Base-by-base conservation (phyloP, 2,797 vertebrate genomes). In the Chrysocyon brachyurus region DNA sequence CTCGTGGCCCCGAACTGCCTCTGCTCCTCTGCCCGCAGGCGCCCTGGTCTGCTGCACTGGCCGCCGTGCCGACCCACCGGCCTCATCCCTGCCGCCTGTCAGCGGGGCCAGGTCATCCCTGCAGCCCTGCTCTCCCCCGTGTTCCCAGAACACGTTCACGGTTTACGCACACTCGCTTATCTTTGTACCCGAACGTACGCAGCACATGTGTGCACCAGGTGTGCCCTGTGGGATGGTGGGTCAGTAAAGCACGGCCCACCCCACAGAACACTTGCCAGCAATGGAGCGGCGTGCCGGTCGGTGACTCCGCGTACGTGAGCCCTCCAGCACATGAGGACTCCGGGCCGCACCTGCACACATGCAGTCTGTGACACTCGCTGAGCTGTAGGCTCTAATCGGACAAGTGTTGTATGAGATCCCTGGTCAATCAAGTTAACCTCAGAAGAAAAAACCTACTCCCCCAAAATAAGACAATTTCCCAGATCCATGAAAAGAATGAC, bases 361-460 rank as follows among this genome's bases (percentile, higher is more conserved):
- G 1, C 2, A 0, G 3, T 12, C 49, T 21, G 33, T 40, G 15
- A 33, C 54, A 61, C 9, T 10, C 54, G 28, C 8, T 5, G 15
- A 16, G 21, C 19, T 7, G 0, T 2, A 12, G 0, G 6, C 15
- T 36, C 6, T 7, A 8, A 16, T 12, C 16, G 40, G n/a, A 21
- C 1, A 54, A 1, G 1, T 0, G 11, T 2, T 2, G 3, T 0
- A 1, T 5, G 16, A 49, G 64, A 70, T 10, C 31, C 5, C 7
- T 46, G 1, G 3, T 3, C 28, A 28, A 16, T 11, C 24, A 40
- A n/a, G 63, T 2, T 3, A 54, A 77, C 40, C n/a, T 28, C 5
- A 31, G 6, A 28, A 64, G 17, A 40, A 57, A 52, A 61, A 31
- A 16, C n/a, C 66, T 11, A 10, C 24, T 28, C 12, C 33, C 8